Base-by-base conservation (phyloP, 2,888 invertebrate species). In the Fragum sueziense region DNA sequence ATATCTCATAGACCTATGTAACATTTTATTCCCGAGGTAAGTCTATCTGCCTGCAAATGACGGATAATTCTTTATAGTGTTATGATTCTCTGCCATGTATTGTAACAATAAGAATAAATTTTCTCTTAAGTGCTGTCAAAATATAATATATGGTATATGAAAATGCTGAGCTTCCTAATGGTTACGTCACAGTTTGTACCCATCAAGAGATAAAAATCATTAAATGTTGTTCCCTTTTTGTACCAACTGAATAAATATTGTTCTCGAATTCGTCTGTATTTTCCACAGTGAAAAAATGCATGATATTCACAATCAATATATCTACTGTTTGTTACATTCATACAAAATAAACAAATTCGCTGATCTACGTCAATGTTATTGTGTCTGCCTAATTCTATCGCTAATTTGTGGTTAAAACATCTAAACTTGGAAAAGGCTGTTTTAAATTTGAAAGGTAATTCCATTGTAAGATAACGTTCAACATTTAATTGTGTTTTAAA, bases 401-500 rank as follows among this genome's bases (percentile, higher is more conserved):
- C 22, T 17, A 74, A 29, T 41, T 68, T 69, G n/a, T 74, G 68
- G 27, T 57, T 74, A 17, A 52, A 74, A 59, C 74, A 74, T 31
- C 74, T 27, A 59, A 68, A 74, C n/a, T 52, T 25, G 29, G 74
- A 47, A 51, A 74, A 34, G 9, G 74, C 65, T 52, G 52, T 65
- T 47, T 51, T 74, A 31, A 41, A 29, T 14, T 20, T 65, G 54
- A 54, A 67, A 11, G 69, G 69, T 41, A 74, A 52, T 33, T 69
- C 74, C 25, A 68, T 57, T 20, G 41, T 41, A 31, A 74, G 29
- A 41, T 74, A 74, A 22, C 47, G 54, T 41, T 74, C 74, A 20
- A 41, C 27, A 68, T 68, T 69, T n/a, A 74, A 47, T n/a, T 41
- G 41, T 7, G 68, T 34, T 54, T 74, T 74, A 34, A 57, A 74